These are phyloP conservation scores for Andrena bicolor DNA, from an alignment of 2,888 invertebrate species.

Conservation along the genomic window DNA sequence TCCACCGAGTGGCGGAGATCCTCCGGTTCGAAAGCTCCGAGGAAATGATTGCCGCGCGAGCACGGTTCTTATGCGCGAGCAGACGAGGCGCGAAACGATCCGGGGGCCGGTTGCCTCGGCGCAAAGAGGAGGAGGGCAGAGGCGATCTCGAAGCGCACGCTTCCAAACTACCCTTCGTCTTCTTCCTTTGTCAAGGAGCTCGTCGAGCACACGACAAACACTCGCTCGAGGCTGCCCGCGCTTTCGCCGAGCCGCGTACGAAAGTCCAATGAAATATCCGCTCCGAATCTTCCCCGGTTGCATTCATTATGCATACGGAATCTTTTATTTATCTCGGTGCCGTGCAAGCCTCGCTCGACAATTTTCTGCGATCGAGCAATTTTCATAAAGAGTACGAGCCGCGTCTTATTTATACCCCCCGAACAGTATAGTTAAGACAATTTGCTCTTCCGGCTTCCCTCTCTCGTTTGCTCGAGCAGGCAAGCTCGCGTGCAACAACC, in stretches of 20 bases:
- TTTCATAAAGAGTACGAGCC: conserved; percentile 36
- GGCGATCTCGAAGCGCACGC: too few species aligned
- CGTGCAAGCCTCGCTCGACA: conserved; percentile 30
- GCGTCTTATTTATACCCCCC: conserved; percentile 36
- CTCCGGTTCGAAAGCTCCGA: neutral
- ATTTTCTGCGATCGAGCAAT: conserved; percentile 48
- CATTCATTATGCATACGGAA: conserved; percentile 48
- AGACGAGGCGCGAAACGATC: conserved; percentile 1
- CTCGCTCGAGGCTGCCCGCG: neutral
- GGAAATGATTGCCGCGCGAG: neutral
- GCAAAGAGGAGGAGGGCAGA: too few species aligned
- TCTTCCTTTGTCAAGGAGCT: too few species aligned
- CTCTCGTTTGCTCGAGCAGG: conserved; percentile 22
- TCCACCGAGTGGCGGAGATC: neutral
- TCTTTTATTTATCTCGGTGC: conserved; percentile 30
- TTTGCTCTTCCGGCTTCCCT: conserved; percentile 52
- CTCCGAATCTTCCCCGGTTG: conserved; percentile 19
- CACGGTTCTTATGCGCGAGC: neutral
- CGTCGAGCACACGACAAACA: neutral
- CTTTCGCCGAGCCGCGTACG: conserved; percentile 16
- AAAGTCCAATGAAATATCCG: conserved; percentile 28
- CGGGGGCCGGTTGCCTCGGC: neutral
- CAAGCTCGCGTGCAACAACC: conserved; percentile 41
- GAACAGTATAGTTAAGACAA: conserved; percentile 51
- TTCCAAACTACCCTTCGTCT: too few species aligned